These are phyloP conservation scores for Tribolium castaneum DNA, from an alignment of 1,140 invertebrate species.

Conservation along the genomic window DNA sequence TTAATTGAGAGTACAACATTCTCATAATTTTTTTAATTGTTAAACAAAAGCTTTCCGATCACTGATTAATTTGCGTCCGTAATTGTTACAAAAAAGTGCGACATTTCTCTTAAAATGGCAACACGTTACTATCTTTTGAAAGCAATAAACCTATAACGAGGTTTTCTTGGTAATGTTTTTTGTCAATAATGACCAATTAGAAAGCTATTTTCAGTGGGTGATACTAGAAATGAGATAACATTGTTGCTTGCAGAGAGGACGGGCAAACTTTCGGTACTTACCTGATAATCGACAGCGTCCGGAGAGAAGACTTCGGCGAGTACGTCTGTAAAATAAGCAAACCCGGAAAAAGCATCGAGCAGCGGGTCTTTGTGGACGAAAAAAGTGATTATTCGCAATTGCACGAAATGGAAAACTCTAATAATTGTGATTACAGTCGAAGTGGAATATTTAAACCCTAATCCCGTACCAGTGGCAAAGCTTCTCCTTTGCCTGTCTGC, in stretches of 20 bases:
- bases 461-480: conserved; percentile 58
- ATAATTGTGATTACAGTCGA: conserved; percentile 47
- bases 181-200: too few species aligned
- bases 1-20: background rate
- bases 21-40: background rate
- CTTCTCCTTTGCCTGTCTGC: conserved; percentile 47
- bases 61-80: background rate
- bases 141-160: too few species aligned
- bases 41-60: background rate
- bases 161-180: too few species aligned
- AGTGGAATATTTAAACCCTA: conserved; percentile 57
- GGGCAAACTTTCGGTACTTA: conserved; percentile 77
- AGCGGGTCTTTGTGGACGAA: conserved; percentile 52
- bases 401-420: background rate
- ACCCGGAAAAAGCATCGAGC: conserved; percentile 56
- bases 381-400: conserved; percentile 50
- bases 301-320: conserved; percentile 73
- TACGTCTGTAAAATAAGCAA: conserved; percentile 70
- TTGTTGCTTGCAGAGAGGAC: conserved; percentile 70
- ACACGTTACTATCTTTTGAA: too few species aligned
- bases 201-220: too few species aligned
- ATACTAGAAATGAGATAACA: too few species aligned
- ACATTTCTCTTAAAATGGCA: too few species aligned
- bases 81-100: background rate
- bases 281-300: conserved; percentile 71